phyloP scores from a whole-genome alignment of 2,888 invertebrate genomes.

The Ariolimax columbianus region DNA sequence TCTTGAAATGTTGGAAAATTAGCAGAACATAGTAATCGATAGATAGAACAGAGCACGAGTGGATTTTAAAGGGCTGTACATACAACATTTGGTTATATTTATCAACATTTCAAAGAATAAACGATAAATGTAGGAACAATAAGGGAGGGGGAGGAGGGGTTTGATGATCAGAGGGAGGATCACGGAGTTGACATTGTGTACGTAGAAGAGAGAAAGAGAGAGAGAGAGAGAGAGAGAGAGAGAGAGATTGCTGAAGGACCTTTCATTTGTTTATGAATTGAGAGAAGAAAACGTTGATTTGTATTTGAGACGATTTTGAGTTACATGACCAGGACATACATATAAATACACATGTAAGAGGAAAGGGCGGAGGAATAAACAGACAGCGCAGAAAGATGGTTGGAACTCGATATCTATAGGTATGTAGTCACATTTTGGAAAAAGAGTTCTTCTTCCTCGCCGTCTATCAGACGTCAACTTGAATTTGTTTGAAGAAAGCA shows the following conservation, averaged over 20 bases:
- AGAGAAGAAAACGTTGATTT: slow-evolving; percentile 2
- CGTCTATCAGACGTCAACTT: no score
- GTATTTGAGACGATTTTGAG: no score
- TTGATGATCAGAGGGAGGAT: background rate
- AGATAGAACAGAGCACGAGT: background rate
- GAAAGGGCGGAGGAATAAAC: no score
- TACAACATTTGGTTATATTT: background rate
- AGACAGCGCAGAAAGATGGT: no score
- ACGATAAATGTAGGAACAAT: background rate
- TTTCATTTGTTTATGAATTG: background rate
- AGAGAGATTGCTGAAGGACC: background rate
- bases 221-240: slow-evolving; percentile 10
- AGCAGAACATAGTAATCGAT: background rate
- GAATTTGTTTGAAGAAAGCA: no score
- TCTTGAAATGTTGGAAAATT: background rate
- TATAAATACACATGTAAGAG: no score
- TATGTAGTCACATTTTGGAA: no score
- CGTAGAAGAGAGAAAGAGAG: background rate
- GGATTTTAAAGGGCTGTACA: background rate
- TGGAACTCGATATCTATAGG: no score
- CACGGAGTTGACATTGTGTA: background rate
- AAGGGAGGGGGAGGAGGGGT: slow-evolving; percentile 15
- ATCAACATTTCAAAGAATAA: background rate
- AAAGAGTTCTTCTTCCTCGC: no score
- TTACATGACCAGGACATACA: no score